Conservation (phyloP, 2,797 vertebrate genomes). For the Dendrocincla tyrannina region DNA sequence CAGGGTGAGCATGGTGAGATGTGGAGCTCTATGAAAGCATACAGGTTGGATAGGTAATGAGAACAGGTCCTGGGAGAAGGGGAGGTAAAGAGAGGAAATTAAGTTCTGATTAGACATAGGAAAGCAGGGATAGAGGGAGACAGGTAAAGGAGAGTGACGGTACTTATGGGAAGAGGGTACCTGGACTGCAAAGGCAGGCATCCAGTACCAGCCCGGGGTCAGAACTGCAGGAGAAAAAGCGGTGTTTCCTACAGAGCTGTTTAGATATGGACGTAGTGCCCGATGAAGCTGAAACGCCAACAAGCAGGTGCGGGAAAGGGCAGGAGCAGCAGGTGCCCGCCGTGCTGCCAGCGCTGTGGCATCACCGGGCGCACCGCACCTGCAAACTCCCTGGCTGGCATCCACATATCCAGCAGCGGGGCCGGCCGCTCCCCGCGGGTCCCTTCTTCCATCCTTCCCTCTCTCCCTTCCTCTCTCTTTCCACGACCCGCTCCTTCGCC, state of each 20-base stretch:
- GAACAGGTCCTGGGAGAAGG: not conserved
- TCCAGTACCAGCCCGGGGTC: rapidly evolving
- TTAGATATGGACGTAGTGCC: rapidly evolving
- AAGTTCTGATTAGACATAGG: not conserved
- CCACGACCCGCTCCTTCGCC: not conserved
- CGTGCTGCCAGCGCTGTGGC: not conserved
- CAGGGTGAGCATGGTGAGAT: not conserved
- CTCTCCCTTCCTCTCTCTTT: not conserved
- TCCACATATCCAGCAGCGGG: not conserved
- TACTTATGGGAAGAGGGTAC: not conserved
- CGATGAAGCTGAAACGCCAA: not conserved
- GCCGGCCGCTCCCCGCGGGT: not conserved
- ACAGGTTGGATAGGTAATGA: not conserved
- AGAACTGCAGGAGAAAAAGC: rapidly evolving
- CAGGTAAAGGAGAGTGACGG: not conserved
- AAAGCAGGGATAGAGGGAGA: not conserved
- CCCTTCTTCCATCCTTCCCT: not conserved
- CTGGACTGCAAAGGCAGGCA: not conserved
- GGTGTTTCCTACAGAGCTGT: not conserved
- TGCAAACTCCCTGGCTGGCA: rapidly evolving
- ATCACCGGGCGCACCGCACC: rapidly evolving
- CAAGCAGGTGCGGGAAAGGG: too few relatives aligned
- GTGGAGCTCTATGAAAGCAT: rapidly evolving
- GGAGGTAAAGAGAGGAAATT: not conserved
- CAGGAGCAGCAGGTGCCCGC: rapidly evolving